Conservation (phyloP, 2,888 invertebrate species). For the Elmis aenea region DNA sequence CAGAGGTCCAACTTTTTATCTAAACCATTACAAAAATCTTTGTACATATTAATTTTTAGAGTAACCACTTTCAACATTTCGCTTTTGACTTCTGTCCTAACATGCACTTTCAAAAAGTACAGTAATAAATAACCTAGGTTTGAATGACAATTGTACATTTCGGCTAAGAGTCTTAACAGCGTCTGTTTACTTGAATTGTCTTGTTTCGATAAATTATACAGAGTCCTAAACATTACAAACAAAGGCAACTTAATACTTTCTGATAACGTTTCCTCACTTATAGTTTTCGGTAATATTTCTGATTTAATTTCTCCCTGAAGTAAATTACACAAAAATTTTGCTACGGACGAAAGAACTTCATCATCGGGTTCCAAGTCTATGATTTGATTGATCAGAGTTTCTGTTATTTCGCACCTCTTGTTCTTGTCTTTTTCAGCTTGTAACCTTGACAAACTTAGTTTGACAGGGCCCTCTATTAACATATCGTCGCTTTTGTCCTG, state of each 20-base stretch:
- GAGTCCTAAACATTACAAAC: conserved; percentile 81
- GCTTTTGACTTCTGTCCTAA: conserved; percentile 50
- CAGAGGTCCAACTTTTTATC: conserved; percentile 70
- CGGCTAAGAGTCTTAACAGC: conserved; percentile 67
- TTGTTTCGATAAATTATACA: conserved; percentile 64
- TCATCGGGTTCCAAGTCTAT: conserved; percentile 58
- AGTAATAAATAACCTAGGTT: conserved; percentile 80
- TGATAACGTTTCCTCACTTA: conserved; percentile 60
- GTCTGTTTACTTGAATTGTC: conserved; percentile 76
- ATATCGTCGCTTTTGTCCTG: conserved; percentile 41
- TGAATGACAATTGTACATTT: conserved; percentile 68
- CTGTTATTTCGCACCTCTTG: conserved; percentile 60
- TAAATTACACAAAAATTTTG: conserved; percentile 55
- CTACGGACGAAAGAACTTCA: conserved; percentile 54
- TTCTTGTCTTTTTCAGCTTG: conserved; percentile 56
- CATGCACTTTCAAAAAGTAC: conserved; percentile 83
- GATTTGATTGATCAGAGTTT: conserved; percentile 58
- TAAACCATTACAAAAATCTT: conserved; percentile 74
- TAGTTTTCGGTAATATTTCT: conserved; percentile 50
- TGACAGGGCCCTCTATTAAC: conserved; percentile 53
- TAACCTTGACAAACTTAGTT: conserved; percentile 52
- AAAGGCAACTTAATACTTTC: conserved; percentile 74
- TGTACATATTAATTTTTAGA: conserved; percentile 82
- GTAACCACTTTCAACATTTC: conserved; percentile 50
- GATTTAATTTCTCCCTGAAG: conserved; percentile 48